Evolutionary conservation across 2,113 vertebrate species (phyloP).

Genomic region (Callospermophilus lateralis): DNA sequence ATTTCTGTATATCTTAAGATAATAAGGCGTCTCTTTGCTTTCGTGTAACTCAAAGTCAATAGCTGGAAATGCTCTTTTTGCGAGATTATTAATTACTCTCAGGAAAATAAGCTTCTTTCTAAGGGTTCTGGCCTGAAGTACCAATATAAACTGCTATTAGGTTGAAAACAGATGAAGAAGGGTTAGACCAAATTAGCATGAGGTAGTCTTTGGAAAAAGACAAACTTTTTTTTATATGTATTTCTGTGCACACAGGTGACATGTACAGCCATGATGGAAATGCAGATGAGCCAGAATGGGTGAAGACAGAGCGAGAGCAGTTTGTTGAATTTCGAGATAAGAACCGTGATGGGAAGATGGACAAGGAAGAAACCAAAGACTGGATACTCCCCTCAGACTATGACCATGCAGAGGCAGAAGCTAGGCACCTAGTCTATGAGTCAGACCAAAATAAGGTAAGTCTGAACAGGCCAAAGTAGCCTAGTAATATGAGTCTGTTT

Average conservation of each 20-base stretch:
- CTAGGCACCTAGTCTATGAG: slow-evolving; percentile 94
- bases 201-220: not conserved
- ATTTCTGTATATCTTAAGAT: slow-evolving; percentile 21
- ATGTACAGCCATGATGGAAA: slow-evolving; percentile 92
- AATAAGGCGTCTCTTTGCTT: not conserved
- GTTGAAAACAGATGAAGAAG: not conserved
- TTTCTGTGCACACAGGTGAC: slow-evolving; percentile 88
- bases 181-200: not conserved
- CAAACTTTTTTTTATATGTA: not conserved
- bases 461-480: not conserved
- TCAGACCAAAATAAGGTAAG: slow-evolving; percentile 94
- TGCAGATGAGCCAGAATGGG: slow-evolving; percentile 94
- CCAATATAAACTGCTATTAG: not conserved
- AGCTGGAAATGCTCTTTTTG: not conserved
- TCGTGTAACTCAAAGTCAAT: not conserved
- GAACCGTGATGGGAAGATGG: slow-evolving; percentile 96
- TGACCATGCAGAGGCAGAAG: slow-evolving; percentile 94
- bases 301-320: slow-evolving; percentile 94
- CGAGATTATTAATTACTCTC: not conserved
- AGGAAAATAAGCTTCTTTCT: slow-evolving; percentile 27
- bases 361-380: slow-evolving; percentile 94
- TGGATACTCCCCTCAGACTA: slow-evolving; percentile 96
- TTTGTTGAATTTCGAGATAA: slow-evolving; percentile 97
- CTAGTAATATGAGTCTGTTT: not conserved
- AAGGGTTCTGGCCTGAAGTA: not conserved